Conservation (phyloP, 2,797 vertebrate species). For the Sebastes ruberrimus region DNA sequence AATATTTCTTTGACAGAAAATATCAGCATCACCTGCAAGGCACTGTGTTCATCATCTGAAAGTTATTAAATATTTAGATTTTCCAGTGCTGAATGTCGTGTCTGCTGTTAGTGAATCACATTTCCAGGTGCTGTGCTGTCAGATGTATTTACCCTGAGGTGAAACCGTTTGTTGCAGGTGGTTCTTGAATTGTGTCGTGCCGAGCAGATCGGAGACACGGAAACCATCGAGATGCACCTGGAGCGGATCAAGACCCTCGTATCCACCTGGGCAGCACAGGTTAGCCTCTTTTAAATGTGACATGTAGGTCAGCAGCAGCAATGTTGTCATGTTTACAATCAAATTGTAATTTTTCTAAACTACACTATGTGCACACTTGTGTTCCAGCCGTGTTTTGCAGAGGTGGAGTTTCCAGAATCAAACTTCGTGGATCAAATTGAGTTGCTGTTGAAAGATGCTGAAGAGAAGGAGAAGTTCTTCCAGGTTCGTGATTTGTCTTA, state of each 20-base stretch:
- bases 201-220: conserved; percentile 45
- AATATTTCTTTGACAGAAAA: background rate
- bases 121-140: background rate
- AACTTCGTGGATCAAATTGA: conserved; percentile 78
- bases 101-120: background rate
- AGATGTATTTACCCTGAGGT: background rate
- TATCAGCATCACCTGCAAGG: background rate
- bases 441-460: conserved; percentile 69
- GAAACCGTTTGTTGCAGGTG: conserved; percentile 54
- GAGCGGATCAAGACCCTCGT: conserved; percentile 67
- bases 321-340: background rate
- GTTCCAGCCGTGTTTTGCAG: conserved; percentile 71
- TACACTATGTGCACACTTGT: background rate
- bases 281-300: background rate
- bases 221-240: conserved; percentile 71
- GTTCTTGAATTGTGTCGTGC: conserved; percentile 75
- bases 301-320: background rate
- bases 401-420: conserved; percentile 74
- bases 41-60: background rate
- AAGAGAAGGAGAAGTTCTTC: conserved; percentile 75
- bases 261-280: conserved; percentile 74
- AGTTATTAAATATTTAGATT: background rate
- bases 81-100: background rate
- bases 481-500: conserved; percentile 60
- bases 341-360: background rate